Conservation (phyloP, 2,888 invertebrate genomes). For the Calephelis perditalis region DNA sequence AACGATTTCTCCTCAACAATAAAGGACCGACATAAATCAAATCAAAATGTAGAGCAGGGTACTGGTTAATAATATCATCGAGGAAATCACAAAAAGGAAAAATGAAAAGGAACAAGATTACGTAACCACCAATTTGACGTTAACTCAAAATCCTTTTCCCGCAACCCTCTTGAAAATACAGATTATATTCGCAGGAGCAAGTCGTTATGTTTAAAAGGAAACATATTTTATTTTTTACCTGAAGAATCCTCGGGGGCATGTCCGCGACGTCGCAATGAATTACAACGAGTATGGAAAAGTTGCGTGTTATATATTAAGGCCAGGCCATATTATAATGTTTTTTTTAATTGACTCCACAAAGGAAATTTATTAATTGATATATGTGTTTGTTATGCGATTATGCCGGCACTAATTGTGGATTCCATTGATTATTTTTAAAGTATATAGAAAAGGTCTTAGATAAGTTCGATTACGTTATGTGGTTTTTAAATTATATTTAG, state of each 20-base stretch:
- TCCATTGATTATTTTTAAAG: too few relatives aligned
- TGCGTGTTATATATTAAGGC: neutral
- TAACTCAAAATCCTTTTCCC: conserved; percentile 5
- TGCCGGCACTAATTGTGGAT: too few relatives aligned
- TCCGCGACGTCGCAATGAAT: conserved; percentile 9
- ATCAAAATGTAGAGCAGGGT: neutral
- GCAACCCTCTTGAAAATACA: conserved; percentile 9
- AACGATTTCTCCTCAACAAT: neutral
- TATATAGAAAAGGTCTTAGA: too few relatives aligned
- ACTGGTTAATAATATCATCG: conserved; percentile 1
- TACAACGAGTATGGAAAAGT: neutral
- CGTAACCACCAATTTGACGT: conserved; percentile 8
- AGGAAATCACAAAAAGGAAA: conserved; percentile 3
- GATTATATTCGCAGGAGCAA: conserved; percentile 11
- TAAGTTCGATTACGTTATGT: too few relatives aligned
- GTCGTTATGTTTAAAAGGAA: conserved; percentile 13
- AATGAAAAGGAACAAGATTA: conserved; percentile 8
- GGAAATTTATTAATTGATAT: too few relatives aligned
- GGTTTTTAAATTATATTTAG: too few relatives aligned
- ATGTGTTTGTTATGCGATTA: too few relatives aligned
- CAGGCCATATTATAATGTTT: neutral
- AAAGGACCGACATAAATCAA: neutral
- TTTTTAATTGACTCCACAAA: too few relatives aligned
- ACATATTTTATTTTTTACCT: conserved; percentile 13
- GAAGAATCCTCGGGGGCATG: conserved; percentile 7